phyloP scores from a whole-genome alignment of 2,888 invertebrate species.

The Omphaloscelis lunosa region DNA sequence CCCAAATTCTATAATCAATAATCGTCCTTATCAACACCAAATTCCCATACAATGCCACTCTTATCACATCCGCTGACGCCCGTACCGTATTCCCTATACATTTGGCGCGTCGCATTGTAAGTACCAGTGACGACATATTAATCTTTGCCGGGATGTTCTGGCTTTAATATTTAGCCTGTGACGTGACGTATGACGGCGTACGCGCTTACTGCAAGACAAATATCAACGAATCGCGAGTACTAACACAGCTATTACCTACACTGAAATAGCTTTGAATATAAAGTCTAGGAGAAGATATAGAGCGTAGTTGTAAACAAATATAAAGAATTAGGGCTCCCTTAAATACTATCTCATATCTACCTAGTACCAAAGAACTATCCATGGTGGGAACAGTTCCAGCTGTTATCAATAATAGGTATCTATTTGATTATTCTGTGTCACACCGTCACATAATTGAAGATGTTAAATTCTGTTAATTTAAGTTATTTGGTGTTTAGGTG shows the following conservation, averaged over 20 bases:
- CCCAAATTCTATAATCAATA: not conserved
- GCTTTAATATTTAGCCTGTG: slow-evolving; percentile 77
- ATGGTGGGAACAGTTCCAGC: too few species aligned
- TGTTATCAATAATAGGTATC: too few species aligned
- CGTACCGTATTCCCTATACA: slow-evolving; percentile 58
- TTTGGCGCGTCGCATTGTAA: slow-evolving; percentile 72
- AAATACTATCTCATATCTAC: too few species aligned
- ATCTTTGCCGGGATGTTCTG: slow-evolving; percentile 76
- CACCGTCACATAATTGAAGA: too few species aligned
- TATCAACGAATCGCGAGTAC: slow-evolving; percentile 55
- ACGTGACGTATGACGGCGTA: slow-evolving; percentile 67
- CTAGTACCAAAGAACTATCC: too few species aligned
- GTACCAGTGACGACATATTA: slow-evolving; percentile 82
- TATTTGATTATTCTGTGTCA: too few species aligned
- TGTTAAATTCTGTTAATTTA: too few species aligned
- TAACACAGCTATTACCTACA: slow-evolving; percentile 49
- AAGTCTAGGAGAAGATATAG: slow-evolving; percentile 15
- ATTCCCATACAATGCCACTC: not conserved
- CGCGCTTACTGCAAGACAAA: slow-evolving; percentile 68
- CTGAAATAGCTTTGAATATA: slow-evolving; percentile 19
- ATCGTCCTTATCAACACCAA: not conserved
- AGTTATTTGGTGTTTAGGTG: too few species aligned
- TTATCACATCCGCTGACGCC: slow-evolving; percentile 53
- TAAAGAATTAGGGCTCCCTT: too few species aligned
- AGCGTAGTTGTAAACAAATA: slow-evolving; percentile 7